A percentile compares a stretch with the other conserved stretches of the same genome.
Evolutionary conservation across 2,888 invertebrate genomes (phyloP).

Genomic region (Morpho achilles): DNA sequence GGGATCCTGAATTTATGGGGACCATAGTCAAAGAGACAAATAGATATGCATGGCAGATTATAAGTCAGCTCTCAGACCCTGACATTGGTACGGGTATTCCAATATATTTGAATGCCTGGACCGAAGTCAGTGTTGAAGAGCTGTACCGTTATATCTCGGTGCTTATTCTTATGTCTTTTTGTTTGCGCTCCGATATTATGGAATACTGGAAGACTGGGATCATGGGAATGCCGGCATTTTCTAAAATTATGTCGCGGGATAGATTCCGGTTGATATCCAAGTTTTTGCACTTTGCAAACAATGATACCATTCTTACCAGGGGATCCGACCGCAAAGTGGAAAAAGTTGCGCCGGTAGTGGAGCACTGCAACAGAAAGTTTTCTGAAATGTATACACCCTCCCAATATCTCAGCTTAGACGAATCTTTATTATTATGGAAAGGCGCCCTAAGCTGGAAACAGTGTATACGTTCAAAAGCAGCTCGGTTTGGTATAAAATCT

Average conservation of each 20-base stretch:
- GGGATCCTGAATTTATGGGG: conserved; percentile 1
- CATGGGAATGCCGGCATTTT: neutral
- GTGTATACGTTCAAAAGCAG: conserved; percentile 27
- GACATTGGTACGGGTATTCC: too few relatives aligned
- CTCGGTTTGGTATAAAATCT: conserved; percentile 4
- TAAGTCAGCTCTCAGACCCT: neutral
- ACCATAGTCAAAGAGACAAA: conserved; percentile 1
- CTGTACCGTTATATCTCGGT: conserved; percentile 4
- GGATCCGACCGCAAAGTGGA: conserved; percentile 20
- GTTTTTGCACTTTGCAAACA: conserved; percentile 29
- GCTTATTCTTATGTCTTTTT: conserved; percentile 21
- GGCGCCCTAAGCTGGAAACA: conserved; percentile 28
- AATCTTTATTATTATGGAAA: conserved; percentile 31
- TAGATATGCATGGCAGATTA: neutral
- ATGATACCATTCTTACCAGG: conserved; percentile 15
- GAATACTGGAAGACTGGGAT: neutral
- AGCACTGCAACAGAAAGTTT: conserved; percentile 27
- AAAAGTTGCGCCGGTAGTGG: conserved; percentile 25
- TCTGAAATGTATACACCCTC: conserved; percentile 15
- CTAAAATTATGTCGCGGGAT: neutral
- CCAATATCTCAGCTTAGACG: conserved; percentile 25
- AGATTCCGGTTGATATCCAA: neutral
- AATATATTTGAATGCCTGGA: neutral
- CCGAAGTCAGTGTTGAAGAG: neutral
- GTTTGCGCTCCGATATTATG: conserved; percentile 19